These are phyloP conservation scores for Sciurus vulgaris DNA, from an alignment of 2,797 vertebrate species.

Conservation along the genomic window DNA sequence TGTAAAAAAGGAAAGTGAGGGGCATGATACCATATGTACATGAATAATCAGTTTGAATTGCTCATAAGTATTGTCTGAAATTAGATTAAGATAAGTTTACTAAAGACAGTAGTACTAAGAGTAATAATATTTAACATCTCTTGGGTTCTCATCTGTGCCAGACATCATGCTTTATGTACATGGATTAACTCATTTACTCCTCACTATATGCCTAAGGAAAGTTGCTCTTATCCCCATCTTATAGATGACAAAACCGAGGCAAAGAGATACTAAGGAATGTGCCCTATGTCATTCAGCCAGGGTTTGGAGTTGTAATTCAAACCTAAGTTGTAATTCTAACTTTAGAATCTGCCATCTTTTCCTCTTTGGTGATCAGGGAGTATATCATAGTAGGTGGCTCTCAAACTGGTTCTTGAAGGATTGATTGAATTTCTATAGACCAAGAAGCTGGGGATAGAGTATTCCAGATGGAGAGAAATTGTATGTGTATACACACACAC, in stretches of 20 bases:
- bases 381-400: background rate
- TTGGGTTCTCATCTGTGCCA: slow-evolving; percentile 32
- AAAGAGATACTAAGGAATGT: slow-evolving; percentile 63
- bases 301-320: slow-evolving; percentile 58
- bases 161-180: slow-evolving; percentile 6
- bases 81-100: slow-evolving; percentile 61
- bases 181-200: slow-evolving; percentile 62
- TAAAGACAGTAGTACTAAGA: slow-evolving; percentile 43
- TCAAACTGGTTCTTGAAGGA: slow-evolving; percentile 44
- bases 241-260: slow-evolving; percentile 63
- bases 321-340: slow-evolving; percentile 8
- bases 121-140: slow-evolving; percentile 43
- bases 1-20: slow-evolving; percentile 25
- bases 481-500: no score
- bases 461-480: slow-evolving; percentile 37
- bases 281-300: background rate
- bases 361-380: slow-evolving; percentile 11
- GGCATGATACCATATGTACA: background rate
- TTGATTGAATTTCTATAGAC: slow-evolving; percentile 51
- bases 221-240: slow-evolving; percentile 49
- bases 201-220: slow-evolving; percentile 48
- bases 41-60: slow-evolving; percentile 53
- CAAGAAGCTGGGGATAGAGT: slow-evolving; percentile 16
- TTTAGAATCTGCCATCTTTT: slow-evolving; percentile 60
- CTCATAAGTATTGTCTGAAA: slow-evolving; percentile 40